Evolutionary conservation across 2,113 vertebrate genomes (phyloP).

Genomic region (Megaceryle torquata): DNA sequence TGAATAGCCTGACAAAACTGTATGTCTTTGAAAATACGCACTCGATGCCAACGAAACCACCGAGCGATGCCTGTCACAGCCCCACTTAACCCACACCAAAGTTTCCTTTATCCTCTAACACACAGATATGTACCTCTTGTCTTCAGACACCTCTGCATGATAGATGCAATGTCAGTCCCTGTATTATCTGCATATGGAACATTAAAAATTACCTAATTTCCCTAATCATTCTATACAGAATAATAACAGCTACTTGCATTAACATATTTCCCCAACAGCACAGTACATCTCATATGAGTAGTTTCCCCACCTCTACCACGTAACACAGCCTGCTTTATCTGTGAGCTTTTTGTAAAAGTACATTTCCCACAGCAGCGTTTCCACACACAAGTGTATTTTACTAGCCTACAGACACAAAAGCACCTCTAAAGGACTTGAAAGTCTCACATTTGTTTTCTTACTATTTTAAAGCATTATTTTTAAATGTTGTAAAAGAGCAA

Average conservation of each 20-base stretch:
- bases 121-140: not conserved
- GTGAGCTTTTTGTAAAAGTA: not conserved
- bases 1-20: not conserved
- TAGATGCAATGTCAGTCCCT: not conserved
- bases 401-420: not conserved
- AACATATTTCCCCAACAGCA: not conserved
- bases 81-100: not conserved
- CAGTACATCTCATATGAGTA: not conserved
- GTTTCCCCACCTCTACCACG: not conserved
- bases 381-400: not conserved
- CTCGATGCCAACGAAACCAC: not conserved
- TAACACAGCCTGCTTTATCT: not conserved
- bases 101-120: not conserved
- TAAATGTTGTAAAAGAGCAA: not conserved
- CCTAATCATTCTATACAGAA: not conserved
- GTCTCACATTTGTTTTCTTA: not conserved
- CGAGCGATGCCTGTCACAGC: not conserved
- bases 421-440: not conserved
- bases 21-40: rapidly evolving
- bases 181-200: not conserved
- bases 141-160: not conserved
- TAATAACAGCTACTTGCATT: not conserved
- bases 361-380: not conserved
- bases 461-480: not conserved
- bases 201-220: not conserved